These are phyloP conservation scores for Itoplectis maculator DNA, from an alignment of 2,888 invertebrate species.

Conservation along the genomic window DNA sequence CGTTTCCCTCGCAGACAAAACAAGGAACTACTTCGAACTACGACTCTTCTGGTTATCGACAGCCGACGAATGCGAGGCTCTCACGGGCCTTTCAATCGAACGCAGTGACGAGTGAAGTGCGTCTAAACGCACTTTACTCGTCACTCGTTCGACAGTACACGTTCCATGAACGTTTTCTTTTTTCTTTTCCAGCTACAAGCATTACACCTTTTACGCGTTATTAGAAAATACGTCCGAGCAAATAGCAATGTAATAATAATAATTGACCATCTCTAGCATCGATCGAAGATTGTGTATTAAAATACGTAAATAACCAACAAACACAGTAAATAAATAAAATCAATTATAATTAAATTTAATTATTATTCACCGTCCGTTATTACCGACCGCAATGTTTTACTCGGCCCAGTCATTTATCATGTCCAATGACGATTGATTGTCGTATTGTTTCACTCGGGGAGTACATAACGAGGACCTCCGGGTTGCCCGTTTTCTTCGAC, in stretches of 20 bases:
- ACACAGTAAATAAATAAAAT: too few species aligned
- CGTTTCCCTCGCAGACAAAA: not conserved
- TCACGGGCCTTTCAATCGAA: not conserved
- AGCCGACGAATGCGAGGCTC: not conserved
- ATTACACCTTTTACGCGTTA: too few species aligned
- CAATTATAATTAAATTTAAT: not conserved
- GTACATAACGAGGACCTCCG: not conserved
- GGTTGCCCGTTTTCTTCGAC: not conserved
- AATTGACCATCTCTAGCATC: too few species aligned
- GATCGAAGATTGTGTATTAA: too few species aligned
- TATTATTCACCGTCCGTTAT: not conserved
- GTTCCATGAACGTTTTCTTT: not conserved
- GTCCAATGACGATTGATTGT: not conserved
- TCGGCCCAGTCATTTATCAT: too few species aligned
- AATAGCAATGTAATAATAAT: too few species aligned
- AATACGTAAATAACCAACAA: too few species aligned
- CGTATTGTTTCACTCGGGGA: not conserved
- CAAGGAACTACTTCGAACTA: slow-evolving; percentile 11
- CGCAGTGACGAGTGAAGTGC: too few species aligned
- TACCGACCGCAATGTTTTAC: not conserved
- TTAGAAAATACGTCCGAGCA: too few species aligned
- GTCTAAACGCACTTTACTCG: too few species aligned
- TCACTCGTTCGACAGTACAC: not conserved
- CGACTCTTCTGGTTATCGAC: slow-evolving; percentile 14
- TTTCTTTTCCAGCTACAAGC: not conserved